Base-by-base conservation (phyloP, 2,888 invertebrate genomes). In the Drosophila hawaiiensis region DNA sequence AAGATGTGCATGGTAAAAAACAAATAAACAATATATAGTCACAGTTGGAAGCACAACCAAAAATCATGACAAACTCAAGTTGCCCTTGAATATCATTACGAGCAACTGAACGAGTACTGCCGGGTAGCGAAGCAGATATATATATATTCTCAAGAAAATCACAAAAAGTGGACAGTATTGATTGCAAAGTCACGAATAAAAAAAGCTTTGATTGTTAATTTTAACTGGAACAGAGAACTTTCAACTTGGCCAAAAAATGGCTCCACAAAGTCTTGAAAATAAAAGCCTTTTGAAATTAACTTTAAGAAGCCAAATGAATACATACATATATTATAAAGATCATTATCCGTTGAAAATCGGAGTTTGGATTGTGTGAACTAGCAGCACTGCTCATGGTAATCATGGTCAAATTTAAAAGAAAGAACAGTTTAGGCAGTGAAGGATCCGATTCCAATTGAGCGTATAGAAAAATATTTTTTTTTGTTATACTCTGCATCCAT, bases 1-100 rank as follows among this genome's bases (percentile, higher is more conserved):
- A 87, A 72, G 63, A 71, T 67, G 66, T 65, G 60, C 54, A 53
- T 53, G 73, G 78, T 72, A 82, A 56, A 71, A 74, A 81, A 71
- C 59, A 63, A 47, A 22, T 47, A 56, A 68, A 68, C 55, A 64
- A 71, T 64, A 67, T 76, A 61, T 62, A 55, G 68, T 64, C 67
- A 63, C 68, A 56, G 19, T 47, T 56, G 47, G 35, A 54, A 67
- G 25, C 28, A 22, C 41, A 68, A 56, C 9, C 60, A 61, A 39
- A 58, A 58, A 66, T 28, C 64, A 78, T 71, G 66, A 68, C 25
- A 47, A 47, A 9, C 25, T 47, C 47, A 14, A 47, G 22, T 47
- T 25, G 47, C 16, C 25, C 47, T 80, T 73, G 71, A 77, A 74
- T 79, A 56, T 52, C 78, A 78, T 75, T 25, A 67, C 47, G 22